A percentile compares a stretch with the other conserved stretches of the same genome.
phyloP scores from a whole-genome alignment of 1,140 invertebrate species.

The Globodera ellingtonae region DNA sequence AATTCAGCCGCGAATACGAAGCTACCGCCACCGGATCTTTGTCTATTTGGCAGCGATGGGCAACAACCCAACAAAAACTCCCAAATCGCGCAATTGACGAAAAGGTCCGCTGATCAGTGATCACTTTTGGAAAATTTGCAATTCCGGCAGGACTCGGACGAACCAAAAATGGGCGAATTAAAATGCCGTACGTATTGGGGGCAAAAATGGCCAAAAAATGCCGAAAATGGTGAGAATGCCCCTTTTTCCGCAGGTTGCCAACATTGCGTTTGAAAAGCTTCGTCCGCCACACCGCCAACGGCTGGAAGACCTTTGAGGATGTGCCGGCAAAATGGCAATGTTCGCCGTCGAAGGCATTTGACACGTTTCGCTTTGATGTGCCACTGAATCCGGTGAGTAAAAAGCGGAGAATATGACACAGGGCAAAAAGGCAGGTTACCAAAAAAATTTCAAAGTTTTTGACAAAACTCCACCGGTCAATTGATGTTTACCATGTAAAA shows the following conservation, averaged over 20 bases:
- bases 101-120: background rate
- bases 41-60: background rate
- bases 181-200: background rate
- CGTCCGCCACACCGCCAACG: slow-evolving; percentile 77
- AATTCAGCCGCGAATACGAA: slow-evolving; percentile 20
- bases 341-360: slow-evolving; percentile 72
- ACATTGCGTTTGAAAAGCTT: slow-evolving; percentile 84
- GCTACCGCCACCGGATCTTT: slow-evolving; percentile 43
- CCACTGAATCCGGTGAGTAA: too few species aligned
- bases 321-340: slow-evolving; percentile 76
- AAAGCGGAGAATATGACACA: too few species aligned
- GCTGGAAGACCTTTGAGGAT: slow-evolving; percentile 80
- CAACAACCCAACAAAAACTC: background rate
- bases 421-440: too few species aligned
- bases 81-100: slow-evolving; percentile 8
- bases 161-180: slow-evolving; percentile 46
- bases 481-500: too few species aligned
- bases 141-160: slow-evolving; percentile 64
- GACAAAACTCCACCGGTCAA: too few species aligned
- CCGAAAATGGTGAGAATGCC: background rate
- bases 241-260: slow-evolving; percentile 69
- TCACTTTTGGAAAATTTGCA: too few species aligned
- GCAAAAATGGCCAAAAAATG: too few species aligned
- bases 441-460: too few species aligned
- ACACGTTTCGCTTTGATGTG: too few species aligned